Evolutionary conservation across 35 echinoderm and acorn worm species (phyloP).

Genomic region (Amphiura filiformis): DNA sequence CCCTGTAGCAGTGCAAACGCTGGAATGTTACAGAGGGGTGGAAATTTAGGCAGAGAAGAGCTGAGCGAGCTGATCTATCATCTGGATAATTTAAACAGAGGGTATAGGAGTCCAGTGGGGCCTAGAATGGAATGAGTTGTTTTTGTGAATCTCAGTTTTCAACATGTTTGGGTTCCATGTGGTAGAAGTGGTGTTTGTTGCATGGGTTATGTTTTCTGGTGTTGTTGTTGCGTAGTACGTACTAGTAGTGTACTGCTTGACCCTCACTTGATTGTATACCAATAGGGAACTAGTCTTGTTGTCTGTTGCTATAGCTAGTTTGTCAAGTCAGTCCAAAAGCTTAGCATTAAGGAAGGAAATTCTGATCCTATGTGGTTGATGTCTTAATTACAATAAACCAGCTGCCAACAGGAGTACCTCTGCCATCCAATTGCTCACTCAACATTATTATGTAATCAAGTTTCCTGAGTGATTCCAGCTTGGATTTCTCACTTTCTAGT

Average conservation of each 20-base stretch:
- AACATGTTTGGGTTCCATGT: neutral
- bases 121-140: neutral
- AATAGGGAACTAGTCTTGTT: neutral
- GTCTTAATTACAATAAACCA: neutral
- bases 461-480: constrained; percentile 1
- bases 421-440: neutral
- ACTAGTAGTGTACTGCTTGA: no score
- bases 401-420: neutral
- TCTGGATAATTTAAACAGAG: neutral
- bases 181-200: neutral
- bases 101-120: neutral
- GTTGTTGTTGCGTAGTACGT: neutral
- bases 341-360: neutral
- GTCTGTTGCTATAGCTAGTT: neutral
- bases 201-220: neutral
- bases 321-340: neutral
- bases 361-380: neutral
- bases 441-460: neutral
- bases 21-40: neutral
- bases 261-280: neutral
- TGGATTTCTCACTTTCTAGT: neutral
- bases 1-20: neutral
- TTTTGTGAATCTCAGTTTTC: neutral
- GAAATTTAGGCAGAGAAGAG: neutral
- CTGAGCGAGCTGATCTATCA: neutral